Conservation (phyloP, 2,888 invertebrate genomes). For the Drosophila colorata region DNA sequence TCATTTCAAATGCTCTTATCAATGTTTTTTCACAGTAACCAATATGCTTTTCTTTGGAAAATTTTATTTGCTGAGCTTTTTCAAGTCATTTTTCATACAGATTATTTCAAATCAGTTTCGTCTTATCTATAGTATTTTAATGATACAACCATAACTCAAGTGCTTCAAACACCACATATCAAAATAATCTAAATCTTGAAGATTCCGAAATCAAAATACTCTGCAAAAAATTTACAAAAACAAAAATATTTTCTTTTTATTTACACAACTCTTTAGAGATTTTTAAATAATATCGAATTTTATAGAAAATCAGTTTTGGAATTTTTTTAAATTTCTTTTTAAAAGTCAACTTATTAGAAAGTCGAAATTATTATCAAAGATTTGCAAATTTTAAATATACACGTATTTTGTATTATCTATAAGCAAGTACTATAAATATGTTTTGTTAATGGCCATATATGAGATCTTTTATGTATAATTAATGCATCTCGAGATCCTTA, state of each 20-base stretch:
- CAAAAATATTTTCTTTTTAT: slow-evolving; percentile 9
- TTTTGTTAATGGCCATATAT: slow-evolving; percentile 18
- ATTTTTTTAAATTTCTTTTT: not conserved
- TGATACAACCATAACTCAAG: slow-evolving; percentile 52
- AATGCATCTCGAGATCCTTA: slow-evolving; percentile 4
- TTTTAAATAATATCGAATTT: not conserved
- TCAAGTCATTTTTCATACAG: not conserved
- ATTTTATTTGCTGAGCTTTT: not conserved
- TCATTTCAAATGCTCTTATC: not conserved
- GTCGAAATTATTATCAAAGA: not conserved
- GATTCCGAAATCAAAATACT: slow-evolving; percentile 23
- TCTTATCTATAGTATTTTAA: slow-evolving; percentile 10
- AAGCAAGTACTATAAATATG: slow-evolving; percentile 27
- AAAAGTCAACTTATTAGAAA: not conserved
- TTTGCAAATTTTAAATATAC: slow-evolving; percentile 10
- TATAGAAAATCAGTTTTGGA: not conserved
- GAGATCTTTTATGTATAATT: slow-evolving; percentile 28
- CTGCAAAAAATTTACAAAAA: not conserved
- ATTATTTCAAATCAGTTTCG: slow-evolving; percentile 6
- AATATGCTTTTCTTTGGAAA: not conserved
- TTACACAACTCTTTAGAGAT: slow-evolving; percentile 32
- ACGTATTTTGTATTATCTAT: slow-evolving; percentile 12
- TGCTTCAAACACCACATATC: slow-evolving; percentile 1
- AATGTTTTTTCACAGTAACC: not conserved
- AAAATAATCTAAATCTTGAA: slow-evolving; percentile 18